phyloP scores from a whole-genome alignment of 2,888 invertebrate species.

The Scrobipalpa atriplicella region DNA sequence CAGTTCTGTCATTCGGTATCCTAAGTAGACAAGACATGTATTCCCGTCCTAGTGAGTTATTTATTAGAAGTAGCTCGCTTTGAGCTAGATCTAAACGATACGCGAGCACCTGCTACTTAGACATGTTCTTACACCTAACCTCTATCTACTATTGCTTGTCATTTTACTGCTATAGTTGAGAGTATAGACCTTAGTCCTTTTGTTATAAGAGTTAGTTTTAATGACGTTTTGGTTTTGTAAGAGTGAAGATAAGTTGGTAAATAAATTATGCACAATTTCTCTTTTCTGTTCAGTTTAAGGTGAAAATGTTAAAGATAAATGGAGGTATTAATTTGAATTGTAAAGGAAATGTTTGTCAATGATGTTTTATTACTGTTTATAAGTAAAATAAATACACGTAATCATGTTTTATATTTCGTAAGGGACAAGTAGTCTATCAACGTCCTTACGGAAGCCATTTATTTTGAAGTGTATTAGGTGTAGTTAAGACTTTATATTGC shows the following conservation, averaged over 20 bases:
- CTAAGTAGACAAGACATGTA: constrained; percentile 13
- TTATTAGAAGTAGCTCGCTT: not conserved
- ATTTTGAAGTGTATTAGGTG: too few species aligned
- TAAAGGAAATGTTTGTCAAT: constrained; percentile 10
- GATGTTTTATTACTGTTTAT: constrained; percentile 2
- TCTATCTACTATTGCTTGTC: not conserved
- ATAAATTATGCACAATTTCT: constrained; percentile 14
- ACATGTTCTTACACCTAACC: constrained; percentile 5
- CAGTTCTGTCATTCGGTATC: constrained; percentile 2
- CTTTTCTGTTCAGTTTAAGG: constrained; percentile 2
- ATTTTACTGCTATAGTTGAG: not conserved
- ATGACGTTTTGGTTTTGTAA: not conserved
- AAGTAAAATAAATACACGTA: not conserved
- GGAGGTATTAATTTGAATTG: not conserved
- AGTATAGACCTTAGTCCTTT: not conserved
- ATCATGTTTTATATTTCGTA: not conserved
- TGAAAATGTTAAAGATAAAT: constrained; percentile 14
- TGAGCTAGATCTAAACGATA: constrained; percentile 10
- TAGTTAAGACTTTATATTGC: too few species aligned
- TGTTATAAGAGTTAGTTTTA: not conserved
- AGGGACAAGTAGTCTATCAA: too few species aligned
- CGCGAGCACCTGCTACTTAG: constrained; percentile 10
- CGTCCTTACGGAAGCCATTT: too few species aligned
- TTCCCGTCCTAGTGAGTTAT: constrained; percentile 5
- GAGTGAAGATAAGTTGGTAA: not conserved